Evolutionary conservation across 2,113 vertebrate genomes (phyloP), one percentile per base, ranked within the genome.

Genomic region (Erythrocebus patas): DNA sequence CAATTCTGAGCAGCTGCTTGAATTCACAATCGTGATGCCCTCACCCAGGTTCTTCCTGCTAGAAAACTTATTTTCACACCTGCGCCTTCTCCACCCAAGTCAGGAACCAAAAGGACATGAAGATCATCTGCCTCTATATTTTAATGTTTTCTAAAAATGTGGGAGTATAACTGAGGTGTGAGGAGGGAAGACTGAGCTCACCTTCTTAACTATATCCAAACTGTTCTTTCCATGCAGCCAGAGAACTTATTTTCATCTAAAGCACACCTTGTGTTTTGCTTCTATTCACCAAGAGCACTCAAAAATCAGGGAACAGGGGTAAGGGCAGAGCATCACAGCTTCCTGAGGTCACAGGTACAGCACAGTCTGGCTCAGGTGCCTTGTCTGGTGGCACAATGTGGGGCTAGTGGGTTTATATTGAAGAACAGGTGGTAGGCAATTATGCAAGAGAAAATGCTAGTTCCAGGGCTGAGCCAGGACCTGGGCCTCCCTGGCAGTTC

Each of bases 331-430:
- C 43, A 35, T 6, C 32, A 5, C 1, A 11, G 73, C 35, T 45
- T 55, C 75, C 10, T 17, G 0, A 52, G 4, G 30, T 3, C 23
- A 0, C 40, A 27, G 14, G n/a, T 23, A 5, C 16, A 18, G 8
- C 22, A 8, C 2, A 92, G 73, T 17, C 4, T 1, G 0, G 0
- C 52, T 43, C 75, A 25, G 57, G 78, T 80, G 94, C 96, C 91
- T 64, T 13, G 17, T 59, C 13, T 52, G 35, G 4, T 57, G n/a
- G 8, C 6, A 7, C 35, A 79, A 32, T 0, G 4, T 16, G 48
- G 32, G 32, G 25, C 75, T 22, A 16, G 38, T 48, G 23, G 5
- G 6, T 64, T 79, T 52, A 3, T 81, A 9, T 57, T 55, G 61
- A 83, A n/a, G 40, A n/a, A 1, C 22, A 25, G 50, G 16, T 43